Conservation (phyloP, 2,888 invertebrate genomes). For the Augiades crinisus region DNA sequence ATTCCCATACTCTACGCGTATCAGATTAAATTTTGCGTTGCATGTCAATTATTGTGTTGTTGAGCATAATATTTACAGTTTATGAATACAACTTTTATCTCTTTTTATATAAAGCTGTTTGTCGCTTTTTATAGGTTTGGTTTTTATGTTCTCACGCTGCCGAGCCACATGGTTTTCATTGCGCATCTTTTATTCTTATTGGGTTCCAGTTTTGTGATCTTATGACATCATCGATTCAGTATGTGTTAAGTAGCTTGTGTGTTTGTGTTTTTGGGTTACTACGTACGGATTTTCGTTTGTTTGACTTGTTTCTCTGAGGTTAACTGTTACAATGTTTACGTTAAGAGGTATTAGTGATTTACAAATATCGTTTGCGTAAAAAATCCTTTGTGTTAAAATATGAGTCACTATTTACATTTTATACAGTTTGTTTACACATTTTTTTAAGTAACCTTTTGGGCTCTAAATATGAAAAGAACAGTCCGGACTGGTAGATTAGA, state of each 20-base stretch:
- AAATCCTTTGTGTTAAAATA: no score
- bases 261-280: not conserved
- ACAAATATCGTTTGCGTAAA: no score
- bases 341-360: no score
- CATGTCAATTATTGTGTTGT: slow-evolving; percentile 10
- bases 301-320: no score
- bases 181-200: slow-evolving; percentile 66
- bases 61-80: slow-evolving; percentile 34
- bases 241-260: not conserved
- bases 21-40: slow-evolving; percentile 9
- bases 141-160: slow-evolving; percentile 72
- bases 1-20: slow-evolving; percentile 6
- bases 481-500: no score
- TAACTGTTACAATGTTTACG: no score
- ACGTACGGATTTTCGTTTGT: no score
- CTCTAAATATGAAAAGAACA: no score
- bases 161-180: slow-evolving; percentile 71
- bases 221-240: slow-evolving; percentile 58
- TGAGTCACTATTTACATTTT: no score
- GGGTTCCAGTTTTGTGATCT: slow-evolving; percentile 41
- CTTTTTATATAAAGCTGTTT: slow-evolving; percentile 33
- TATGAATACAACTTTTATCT: slow-evolving; percentile 41
- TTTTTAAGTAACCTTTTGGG: no score
- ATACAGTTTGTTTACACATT: no score
- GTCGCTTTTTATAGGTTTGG: slow-evolving; percentile 55